Base-by-base conservation (phyloP, 2,113 vertebrate species). In the Rhynchomys soricoides region DNA sequence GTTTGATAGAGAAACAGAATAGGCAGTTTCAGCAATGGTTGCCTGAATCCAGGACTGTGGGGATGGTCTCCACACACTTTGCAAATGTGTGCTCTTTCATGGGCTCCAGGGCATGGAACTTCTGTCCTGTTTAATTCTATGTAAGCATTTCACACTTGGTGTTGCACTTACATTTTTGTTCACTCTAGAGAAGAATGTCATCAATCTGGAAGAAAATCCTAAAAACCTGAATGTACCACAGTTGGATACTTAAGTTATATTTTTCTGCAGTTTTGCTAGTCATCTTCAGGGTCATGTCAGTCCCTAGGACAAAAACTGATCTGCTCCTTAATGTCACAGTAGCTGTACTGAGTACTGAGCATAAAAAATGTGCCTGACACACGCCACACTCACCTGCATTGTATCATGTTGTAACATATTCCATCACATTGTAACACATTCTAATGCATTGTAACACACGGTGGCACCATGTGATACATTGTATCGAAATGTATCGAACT, bases 331-430 rank as follows among this genome's bases (percentile, higher is more conserved):
- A 24, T 7, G 17, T 55, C 5, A 45, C 15, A 22, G 15, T 17
- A 24, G 43, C 3, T 0, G 2, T 0, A 2, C 2, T 9, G 59
- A 62, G 22, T 3, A 4, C 1, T 19, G 29, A 26, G 2, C 31
- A 79, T 5, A 15, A n/a, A 37, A 45, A 64, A 22, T 1, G 7
- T 59, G 17, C 50, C 57, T 8, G 26, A 40, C 16, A 1, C 12
- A 4, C 45, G 13, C 59, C 7, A 1, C 29, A 8, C 82, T 43
- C 21, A 17, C 40, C 59, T 13, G 29, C 3, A 1, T 16, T 29
- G 3, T 19, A 3, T 74, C 5, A 9, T 3, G 10, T 64, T 64
- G 26, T 11, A 64, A 34, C 13, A 34, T 13, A 34, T 5, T 66
- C 24, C 29, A 26, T 26, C 2, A 29, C 9, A 29, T 11, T 64